Percentiles rank a stretch among this genome's conserved stretches.
Conservation (phyloP, 2,113 vertebrate genomes). For the Nanger granti region DNA sequence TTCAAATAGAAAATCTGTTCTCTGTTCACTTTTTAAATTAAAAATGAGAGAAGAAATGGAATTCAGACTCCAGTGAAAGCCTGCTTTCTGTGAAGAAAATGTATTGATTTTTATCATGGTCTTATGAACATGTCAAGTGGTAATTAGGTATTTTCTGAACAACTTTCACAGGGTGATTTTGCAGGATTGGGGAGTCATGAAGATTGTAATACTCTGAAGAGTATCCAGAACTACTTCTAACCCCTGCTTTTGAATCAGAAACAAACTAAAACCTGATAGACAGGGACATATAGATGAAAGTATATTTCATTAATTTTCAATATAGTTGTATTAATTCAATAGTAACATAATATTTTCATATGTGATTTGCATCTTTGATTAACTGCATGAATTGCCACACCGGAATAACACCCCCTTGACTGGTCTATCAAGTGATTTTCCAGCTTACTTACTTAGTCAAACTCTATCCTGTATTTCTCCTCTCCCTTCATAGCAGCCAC, state of each 20-base stretch:
- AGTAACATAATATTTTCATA: background rate
- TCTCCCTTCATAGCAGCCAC: background rate
- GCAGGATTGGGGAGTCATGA: background rate
- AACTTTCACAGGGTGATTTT: background rate
- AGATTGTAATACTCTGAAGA: background rate
- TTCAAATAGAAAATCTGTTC: conserved; percentile 44
- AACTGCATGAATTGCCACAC: background rate
- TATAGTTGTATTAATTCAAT: background rate
- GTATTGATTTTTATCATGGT: conserved; percentile 30
- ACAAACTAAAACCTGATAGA: background rate
- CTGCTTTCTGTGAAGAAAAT: conserved; percentile 32
- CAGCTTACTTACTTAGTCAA: background rate
- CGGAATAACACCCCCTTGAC: background rate
- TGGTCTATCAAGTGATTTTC: background rate
- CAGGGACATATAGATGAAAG: background rate
- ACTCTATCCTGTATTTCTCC: background rate
- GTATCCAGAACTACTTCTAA: background rate
- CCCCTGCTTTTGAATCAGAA: conserved; percentile 8
- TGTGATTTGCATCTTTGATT: background rate
- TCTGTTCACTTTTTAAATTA: conserved; percentile 52
- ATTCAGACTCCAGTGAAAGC: background rate
- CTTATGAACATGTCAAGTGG: background rate
- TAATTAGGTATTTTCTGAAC: background rate
- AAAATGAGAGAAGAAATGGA: background rate
- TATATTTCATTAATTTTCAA: background rate